Evolutionary conservation across 35 echinoderm and acorn worm genomes (phyloP), one percentile per base, ranked within the genome.

Genomic region (Hemicentrotus pulcherrimus): DNA sequence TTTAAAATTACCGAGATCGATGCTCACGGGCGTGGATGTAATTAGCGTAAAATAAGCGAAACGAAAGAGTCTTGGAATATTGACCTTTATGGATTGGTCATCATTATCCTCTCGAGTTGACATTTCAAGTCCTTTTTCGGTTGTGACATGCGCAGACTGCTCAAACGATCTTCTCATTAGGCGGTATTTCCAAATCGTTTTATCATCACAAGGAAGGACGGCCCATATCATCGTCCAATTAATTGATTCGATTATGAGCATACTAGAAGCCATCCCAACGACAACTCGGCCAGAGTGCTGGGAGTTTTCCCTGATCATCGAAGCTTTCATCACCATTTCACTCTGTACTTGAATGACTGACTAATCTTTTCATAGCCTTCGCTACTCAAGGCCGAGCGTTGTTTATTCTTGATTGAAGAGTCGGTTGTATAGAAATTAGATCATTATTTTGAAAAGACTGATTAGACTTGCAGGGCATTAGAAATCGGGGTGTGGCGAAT

Each of bases 11-110:
- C 16, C 24, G 61, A 71, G 61, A 71, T 78, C 65, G 22, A 28
- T 78, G 65, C 28, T 78, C 65, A 78, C 22, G 65, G 65, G 65
- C 61, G 61, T n/a, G 65, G 65, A 78, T n/a, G 4, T 78, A 78
- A 78, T 78, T 28, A 78, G 65, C 65, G 65, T 78, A n/a, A 78
- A 78, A 78, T 78, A n/a, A 78, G 65, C 65, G 22, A 78, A 78
- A 78, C 65, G 65, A 78, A 28, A 15, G 61, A 70, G 24, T 70
- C 65, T 78, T n/a, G 65, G 65, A 78, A 78, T 78, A 15, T 55
- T 55, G 50, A 55, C 50, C 65, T 78, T 78, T 22, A 78, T 78
- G 19, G 65, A 78, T 78, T 78, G 19, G 18, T 78, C 65, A 78
- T 78, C 65, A 78, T 78, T 78, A 78, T 78, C 65, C n/a, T 78